Conservation (phyloP, 2,888 invertebrate species). For the Cataglyphis livida region DNA sequence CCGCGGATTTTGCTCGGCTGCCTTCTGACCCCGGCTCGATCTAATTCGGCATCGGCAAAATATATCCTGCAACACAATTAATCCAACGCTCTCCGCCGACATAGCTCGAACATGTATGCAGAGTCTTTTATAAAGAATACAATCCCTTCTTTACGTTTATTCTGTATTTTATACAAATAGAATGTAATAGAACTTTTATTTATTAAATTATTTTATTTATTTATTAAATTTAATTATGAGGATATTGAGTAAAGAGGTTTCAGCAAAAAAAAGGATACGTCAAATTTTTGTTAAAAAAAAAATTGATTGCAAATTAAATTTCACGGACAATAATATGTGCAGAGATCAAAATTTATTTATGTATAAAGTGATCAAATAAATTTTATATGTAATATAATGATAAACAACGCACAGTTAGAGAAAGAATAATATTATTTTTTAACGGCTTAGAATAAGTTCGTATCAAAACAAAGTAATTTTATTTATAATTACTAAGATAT, state of each 20-base stretch:
- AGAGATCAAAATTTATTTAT: neutral
- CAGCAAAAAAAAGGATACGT: neutral
- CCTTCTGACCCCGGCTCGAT: slow-evolving; percentile 42
- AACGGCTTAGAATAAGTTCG: neutral
- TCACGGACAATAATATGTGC: neutral
- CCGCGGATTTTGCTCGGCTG: slow-evolving; percentile 54
- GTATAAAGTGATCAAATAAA: neutral
- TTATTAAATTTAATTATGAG: neutral
- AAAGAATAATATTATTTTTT: slow-evolving; percentile 8
- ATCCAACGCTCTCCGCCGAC: neutral
- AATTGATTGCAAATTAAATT: neutral
- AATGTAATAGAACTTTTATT: neutral
- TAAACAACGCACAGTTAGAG: neutral
- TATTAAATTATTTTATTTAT: too few species aligned
- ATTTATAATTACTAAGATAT: neutral
- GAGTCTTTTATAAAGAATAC: neutral
- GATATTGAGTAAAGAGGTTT: slow-evolving; percentile 8
- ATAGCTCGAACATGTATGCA: neutral
- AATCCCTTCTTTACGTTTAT: neutral
- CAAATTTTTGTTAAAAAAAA: neutral
- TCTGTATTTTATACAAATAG: neutral
- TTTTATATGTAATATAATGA: neutral
- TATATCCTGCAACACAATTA: slow-evolving; percentile 32
- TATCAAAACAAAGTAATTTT: neutral
- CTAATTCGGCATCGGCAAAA: slow-evolving; percentile 42